Evolutionary conservation across 2,113 vertebrate genomes (phyloP), one percentile per base, ranked within the genome.

Genomic region (Anthoscopus minutus): DNA sequence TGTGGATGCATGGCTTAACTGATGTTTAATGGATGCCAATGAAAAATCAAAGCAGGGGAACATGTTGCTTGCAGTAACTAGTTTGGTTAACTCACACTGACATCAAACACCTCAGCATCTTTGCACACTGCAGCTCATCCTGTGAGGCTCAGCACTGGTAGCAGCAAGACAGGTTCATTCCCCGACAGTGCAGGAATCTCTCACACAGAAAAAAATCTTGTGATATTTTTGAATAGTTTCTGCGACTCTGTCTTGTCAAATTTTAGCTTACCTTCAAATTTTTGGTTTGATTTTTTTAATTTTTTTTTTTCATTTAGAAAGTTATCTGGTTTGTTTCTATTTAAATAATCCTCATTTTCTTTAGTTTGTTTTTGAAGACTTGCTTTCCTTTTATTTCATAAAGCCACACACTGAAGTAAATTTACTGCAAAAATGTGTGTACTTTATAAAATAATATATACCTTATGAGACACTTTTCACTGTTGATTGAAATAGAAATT

Each of bases 61-160:
- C 8, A 16, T 37, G 40, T 14, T 57, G 13, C 33, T 57, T 37
- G 45, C n/a, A n/a, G 28, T 45, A 38, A 81, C 80, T 54, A 65
- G 18, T n/a, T 89, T 81, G 62, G 33, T 58, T 85, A 58, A 3
- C 21, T 92, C 27, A 20, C 74, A 45, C 45, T 56, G 71, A 14
- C 45, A 58, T n/a, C 69, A 86, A 58, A 37, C 66, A 57, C 37
- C 48, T 47, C 15, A 2, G 31, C 10, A 35, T 22, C 51, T 90
- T n/a, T 44, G 22, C 33, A 22, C 0, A 0, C 24, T 67, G 44
- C 50, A n/a, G 14, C 24, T 31, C 37, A 25, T 61, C 37, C 53
- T 62, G 35, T 79, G n/a, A 44, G 37, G 13, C 13, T 44, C 33
- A 93, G 7, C 30, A 13, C 1, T 16, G 11, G n/a, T 3, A 65